Base-by-base conservation (phyloP, 2,113 vertebrate species). In the Cebus imitator region DNA sequence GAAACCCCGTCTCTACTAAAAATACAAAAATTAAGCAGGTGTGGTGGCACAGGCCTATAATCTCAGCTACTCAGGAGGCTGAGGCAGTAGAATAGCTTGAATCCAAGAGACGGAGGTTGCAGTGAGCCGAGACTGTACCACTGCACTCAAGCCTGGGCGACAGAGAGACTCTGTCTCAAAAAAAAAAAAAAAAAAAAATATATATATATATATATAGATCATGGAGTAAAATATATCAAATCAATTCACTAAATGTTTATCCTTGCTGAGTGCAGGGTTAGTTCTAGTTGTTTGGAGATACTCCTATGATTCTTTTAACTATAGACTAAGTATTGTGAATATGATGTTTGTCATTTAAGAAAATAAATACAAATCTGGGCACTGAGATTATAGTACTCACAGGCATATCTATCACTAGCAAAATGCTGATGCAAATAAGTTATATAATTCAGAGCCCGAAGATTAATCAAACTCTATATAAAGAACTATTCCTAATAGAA, bases 281-380 rank as follows among this genome's bases (percentile, higher is more conserved):
- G 8, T 94, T 95, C 25, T 81, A 17, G 35, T 90, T 95, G 43
- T 52, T 90, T 93, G 90, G 55, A 73, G 72, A 87, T 90, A 72
- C 1, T 70, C 1, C 52, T 37, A 57, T 57, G 50, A 89, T 85
- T 81, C 86, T 32, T 92, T 85, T 78, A 79, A 35, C 23, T 11
- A 37, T 20, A 83, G 14, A 76, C 11, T 90, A 89, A 68, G 18
- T 83, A 16, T 35, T 80, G 58, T 76, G 30, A 82, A 92, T 90
- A 90, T 86, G 82, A 30, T 17, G 70, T 92, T 89, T 82, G 4
- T 79, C 37, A 90, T 79, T 85, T 92, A 79, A 79, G 37, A 37
- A 87, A 87, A 72, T 61, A 82, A 94, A 92, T 73, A 37, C 32
- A 93, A 90, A 76, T 75, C 50, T 61, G 17, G 9, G 57, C 68